Evolutionary conservation across 1,140 invertebrate genomes (phyloP).

Genomic region (Dryas iulia): DNA sequence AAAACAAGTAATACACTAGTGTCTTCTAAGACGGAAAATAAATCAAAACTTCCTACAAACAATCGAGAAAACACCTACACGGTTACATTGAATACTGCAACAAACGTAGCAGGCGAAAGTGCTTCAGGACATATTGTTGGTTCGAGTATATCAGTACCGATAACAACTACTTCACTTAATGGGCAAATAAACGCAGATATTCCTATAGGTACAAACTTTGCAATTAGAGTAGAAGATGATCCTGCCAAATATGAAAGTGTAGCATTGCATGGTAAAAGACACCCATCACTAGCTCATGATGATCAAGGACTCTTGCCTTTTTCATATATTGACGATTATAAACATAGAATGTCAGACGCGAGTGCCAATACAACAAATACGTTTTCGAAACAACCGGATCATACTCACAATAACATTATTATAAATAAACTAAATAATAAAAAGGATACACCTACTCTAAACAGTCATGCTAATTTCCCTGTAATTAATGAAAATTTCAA

Average conservation of each 20-base stretch:
- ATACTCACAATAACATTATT: not conserved
- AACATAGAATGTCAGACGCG: not conserved
- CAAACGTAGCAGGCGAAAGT: slow-evolving; percentile 52
- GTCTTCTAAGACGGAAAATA: slow-evolving; percentile 46
- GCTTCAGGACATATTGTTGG: slow-evolving; percentile 54
- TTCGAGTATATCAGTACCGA: slow-evolving; percentile 57
- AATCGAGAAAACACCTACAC: slow-evolving; percentile 54
- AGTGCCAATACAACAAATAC: not conserved
- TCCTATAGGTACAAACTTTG: slow-evolving; percentile 76
- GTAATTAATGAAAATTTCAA: slow-evolving; percentile 60
- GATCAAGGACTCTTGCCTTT: slow-evolving; percentile 35
- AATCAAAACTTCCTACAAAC: slow-evolving; percentile 37
- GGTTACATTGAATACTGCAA: slow-evolving; percentile 60
- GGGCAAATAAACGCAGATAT: slow-evolving; percentile 70
- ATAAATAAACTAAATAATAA: not conserved
- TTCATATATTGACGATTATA: slow-evolving; percentile 53
- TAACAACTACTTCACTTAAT: slow-evolving; percentile 48
- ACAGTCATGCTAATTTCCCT: slow-evolving; percentile 77
- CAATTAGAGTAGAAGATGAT: slow-evolving; percentile 75
- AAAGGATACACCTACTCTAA: slow-evolving; percentile 42
- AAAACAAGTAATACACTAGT: slow-evolving; percentile 31
- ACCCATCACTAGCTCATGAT: slow-evolving; percentile 45
- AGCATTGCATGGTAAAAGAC: slow-evolving; percentile 50
- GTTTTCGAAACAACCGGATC: not conserved
- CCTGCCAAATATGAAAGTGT: slow-evolving; percentile 53